Evolutionary conservation across 2,113 vertebrate species (phyloP).

Genomic region (Felis chaus): DNA sequence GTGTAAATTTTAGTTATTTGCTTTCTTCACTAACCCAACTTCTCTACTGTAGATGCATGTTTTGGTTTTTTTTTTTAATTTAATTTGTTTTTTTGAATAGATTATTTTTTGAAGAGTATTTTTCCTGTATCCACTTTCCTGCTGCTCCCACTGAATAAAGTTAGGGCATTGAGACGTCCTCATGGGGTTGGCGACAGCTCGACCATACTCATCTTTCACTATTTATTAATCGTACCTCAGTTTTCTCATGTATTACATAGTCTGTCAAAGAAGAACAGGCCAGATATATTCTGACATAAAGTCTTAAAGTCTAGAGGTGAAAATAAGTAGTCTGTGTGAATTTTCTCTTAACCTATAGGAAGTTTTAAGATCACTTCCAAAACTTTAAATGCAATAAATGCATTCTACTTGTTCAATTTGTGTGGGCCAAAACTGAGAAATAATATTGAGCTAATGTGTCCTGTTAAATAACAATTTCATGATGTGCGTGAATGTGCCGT

Average conservation of each 20-base stretch:
- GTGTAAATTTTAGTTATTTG: conserved; percentile 8
- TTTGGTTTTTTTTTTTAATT: neutral
- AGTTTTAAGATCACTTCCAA: conserved; percentile 21
- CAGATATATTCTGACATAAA: neutral
- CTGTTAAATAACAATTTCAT: neutral
- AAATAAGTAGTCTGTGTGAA: neutral
- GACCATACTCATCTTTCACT: neutral
- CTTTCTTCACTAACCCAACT: neutral
- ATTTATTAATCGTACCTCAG: neutral
- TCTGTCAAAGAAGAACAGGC: neutral
- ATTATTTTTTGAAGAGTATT: conserved; percentile 31
- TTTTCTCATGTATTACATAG: neutral
- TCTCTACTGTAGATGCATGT: neutral
- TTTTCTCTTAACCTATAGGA: neutral
- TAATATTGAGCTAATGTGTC: neutral
- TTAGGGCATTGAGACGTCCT: neutral
- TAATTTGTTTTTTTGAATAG: neutral
- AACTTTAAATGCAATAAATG: neutral
- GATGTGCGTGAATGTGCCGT: neutral
- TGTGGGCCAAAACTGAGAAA: neutral
- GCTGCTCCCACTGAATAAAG: neutral
- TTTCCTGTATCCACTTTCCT: neutral
- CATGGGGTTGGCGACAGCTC: neutral
- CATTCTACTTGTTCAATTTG: neutral
- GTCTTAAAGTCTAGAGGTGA: conserved; percentile 28